Evolutionary conservation across 2,888 invertebrate species (phyloP).

Genomic region (Notocelia uddmanniana): DNA sequence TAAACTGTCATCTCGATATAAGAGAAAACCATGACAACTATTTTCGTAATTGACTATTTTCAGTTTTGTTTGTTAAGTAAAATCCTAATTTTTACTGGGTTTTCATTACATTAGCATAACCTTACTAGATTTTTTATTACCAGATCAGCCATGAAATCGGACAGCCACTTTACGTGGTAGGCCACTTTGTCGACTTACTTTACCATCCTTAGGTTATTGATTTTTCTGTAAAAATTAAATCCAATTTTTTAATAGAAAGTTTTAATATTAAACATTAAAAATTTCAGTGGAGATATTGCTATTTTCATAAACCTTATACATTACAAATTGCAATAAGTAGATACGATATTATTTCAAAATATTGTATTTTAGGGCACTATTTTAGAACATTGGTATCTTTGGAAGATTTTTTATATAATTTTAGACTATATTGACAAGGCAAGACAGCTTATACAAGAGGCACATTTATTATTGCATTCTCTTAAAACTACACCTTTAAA

Average conservation of each 20-base stretch:
- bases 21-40: too few species aligned
- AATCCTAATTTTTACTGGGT: too few species aligned
- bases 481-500: slow-evolving; percentile 40
- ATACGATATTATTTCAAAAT: slow-evolving; percentile 42
- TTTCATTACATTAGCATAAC: too few species aligned
- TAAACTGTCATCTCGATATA: too few species aligned
- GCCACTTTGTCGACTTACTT: too few species aligned
- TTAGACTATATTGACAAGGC: slow-evolving; percentile 63
- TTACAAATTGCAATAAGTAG: slow-evolving; percentile 34
- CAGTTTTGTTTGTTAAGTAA: too few species aligned
- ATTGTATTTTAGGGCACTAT: slow-evolving; percentile 44
- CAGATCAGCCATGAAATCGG: too few species aligned
- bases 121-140: too few species aligned
- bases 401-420: slow-evolving; percentile 48
- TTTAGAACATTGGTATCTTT: slow-evolving; percentile 49
- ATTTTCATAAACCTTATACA: slow-evolving; percentile 32
- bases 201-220: too few species aligned
- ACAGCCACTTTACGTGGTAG: too few species aligned
- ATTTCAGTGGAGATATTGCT: slow-evolving; percentile 39
- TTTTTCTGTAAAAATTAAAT: slow-evolving; percentile 2
- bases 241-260: slow-evolving; percentile 30
- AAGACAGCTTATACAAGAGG: slow-evolving; percentile 70
- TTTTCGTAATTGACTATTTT: too few species aligned
- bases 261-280: slow-evolving; percentile 40
- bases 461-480: slow-evolving; percentile 64